Conservation (phyloP, 2,797 vertebrate genomes). For the Linurgus olivaceus region DNA sequence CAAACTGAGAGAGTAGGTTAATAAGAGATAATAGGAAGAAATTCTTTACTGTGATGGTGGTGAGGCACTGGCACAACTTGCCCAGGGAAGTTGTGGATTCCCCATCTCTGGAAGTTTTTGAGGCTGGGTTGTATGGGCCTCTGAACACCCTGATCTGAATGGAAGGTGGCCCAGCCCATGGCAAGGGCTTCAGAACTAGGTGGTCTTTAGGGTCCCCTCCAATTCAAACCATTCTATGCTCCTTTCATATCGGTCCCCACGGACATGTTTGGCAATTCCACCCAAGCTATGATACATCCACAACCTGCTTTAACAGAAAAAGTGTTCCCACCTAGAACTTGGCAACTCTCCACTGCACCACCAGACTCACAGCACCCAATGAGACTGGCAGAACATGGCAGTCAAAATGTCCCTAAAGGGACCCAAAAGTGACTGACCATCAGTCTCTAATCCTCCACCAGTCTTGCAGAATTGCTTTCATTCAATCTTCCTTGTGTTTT, state of each 20-base stretch:
- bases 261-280: not conserved
- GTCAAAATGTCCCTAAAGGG: not conserved
- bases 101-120: not conserved
- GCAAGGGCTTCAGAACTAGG: not conserved
- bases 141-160: not conserved
- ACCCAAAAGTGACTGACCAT: not conserved
- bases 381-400: not conserved
- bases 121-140: not conserved
- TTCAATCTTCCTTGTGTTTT: not conserved
- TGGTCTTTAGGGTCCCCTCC: not conserved
- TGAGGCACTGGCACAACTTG: not conserved
- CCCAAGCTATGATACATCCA: not conserved
- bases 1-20: not conserved
- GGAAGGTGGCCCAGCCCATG: not conserved
- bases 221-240: not conserved
- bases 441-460: not conserved
- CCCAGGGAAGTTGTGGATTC: not conserved
- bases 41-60: not conserved
- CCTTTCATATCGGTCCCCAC: too few species aligned
- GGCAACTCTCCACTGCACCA: not conserved
- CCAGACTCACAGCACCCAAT: accelerated
- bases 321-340: not conserved
- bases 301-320: not conserved
- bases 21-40: not conserved
- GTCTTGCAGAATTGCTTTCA: not conserved